These are phyloP conservation scores for Listrodromus nycthemerus DNA, from an alignment of 2,888 invertebrate genomes.

Conservation along the genomic window DNA sequence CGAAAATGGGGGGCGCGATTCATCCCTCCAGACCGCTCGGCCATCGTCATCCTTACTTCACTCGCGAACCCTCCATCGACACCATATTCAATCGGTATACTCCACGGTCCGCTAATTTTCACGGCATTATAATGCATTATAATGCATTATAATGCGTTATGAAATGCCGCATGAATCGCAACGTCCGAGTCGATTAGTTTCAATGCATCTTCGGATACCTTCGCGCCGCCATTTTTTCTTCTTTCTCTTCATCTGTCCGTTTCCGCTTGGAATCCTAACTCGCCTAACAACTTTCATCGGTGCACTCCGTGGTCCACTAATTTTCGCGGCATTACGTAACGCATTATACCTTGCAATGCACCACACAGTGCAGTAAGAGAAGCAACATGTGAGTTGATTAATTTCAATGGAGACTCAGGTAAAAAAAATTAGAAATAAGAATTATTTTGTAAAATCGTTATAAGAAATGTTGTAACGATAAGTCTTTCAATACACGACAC, in stretches of 20 bases:
- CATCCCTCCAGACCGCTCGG: slow-evolving; percentile 16
- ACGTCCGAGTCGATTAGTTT: slow-evolving; percentile 79
- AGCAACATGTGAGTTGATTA: slow-evolving; percentile 80
- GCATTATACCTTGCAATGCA: too few species aligned
- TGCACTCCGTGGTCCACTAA: slow-evolving; percentile 80
- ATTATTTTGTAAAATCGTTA: too few species aligned
- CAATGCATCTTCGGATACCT: slow-evolving; percentile 72
- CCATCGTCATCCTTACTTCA: slow-evolving; percentile 48
- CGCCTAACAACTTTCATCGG: slow-evolving; percentile 53
- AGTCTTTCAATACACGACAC: too few species aligned
- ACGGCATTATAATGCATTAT: slow-evolving; percentile 74
- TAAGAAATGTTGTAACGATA: too few species aligned
- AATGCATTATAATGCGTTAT: too few species aligned
- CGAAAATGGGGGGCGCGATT: slow-evolving; percentile 46
- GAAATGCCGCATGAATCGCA: slow-evolving; percentile 75
- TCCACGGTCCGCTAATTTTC: slow-evolving; percentile 82
- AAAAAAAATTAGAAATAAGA: too few species aligned
- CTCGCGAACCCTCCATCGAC: slow-evolving; percentile 75
- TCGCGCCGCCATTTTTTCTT: slow-evolving; percentile 72
- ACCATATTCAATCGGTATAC: slow-evolving; percentile 67
- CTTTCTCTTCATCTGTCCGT: slow-evolving; percentile 2
- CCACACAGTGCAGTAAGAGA: slow-evolving; percentile 73
- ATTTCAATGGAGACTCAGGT: too few species aligned
- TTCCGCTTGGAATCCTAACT: background rate
- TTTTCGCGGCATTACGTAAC: slow-evolving; percentile 79